Conservation (phyloP, 2,797 vertebrate species). For the Pangasius macronema region DNA sequence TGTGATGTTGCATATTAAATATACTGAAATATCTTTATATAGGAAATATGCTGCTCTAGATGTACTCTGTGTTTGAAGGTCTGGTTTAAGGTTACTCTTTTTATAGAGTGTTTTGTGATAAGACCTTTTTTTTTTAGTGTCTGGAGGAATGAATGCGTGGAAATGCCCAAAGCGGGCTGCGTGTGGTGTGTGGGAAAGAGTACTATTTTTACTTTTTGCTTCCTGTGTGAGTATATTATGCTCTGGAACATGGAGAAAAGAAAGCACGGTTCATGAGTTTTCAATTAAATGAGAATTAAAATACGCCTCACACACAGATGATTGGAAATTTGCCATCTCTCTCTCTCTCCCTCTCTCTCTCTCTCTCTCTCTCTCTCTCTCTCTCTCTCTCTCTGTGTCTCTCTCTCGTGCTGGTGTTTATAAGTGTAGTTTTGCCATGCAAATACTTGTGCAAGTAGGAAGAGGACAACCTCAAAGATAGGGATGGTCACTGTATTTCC, state of each 20-base stretch:
- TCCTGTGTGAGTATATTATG: not conserved
- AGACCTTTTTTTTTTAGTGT: not conserved
- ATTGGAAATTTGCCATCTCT: not conserved
- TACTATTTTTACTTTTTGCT: not conserved
- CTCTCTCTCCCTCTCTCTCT: not conserved
- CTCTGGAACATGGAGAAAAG: not conserved
- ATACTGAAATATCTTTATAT: not conserved
- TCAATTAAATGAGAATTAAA: not conserved
- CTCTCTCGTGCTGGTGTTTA: not conserved
- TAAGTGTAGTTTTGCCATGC: constrained; percentile 20
- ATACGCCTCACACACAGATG: not conserved
- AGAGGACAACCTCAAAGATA: not conserved
- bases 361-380: not conserved
- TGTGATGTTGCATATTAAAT: not conserved
- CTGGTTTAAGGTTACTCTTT: not conserved
- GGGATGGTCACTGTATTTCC: not conserved
- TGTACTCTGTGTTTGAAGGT: not conserved
- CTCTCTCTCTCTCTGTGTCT: not conserved
- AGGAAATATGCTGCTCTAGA: not conserved
- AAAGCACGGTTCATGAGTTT: not conserved
- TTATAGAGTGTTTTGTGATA: not conserved
- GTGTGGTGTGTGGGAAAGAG: not conserved
- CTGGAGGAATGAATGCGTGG: not conserved
- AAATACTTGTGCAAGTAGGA: not conserved
- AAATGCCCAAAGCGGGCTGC: not conserved